Base-by-base conservation (phyloP, 2,888 invertebrate species). In the Torymus aiolomorphi region DNA sequence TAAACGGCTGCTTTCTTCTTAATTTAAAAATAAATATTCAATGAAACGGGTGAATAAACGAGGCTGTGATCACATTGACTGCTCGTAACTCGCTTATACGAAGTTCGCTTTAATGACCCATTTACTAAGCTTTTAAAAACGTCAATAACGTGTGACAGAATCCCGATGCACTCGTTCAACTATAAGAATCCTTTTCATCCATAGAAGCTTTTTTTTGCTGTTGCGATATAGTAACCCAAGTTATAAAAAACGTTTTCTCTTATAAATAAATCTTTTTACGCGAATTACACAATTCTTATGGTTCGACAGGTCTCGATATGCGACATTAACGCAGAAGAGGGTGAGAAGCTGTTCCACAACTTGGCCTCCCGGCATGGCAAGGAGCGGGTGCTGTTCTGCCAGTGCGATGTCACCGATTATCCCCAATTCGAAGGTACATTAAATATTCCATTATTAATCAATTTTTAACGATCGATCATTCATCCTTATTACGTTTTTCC, bases 341-440 rank as follows among this genome's bases (percentile, higher is more conserved):
- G 95, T 13, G 95, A 95, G 85, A 93, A 94, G 86, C 91, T 95
- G 66, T 92, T 93, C 10, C 94, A 94, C 83, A 93, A 93, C 81
- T 90, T 95, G 49, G 92, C 92, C 14, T 91, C 92, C 56, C 94
- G 94, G 87, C 94, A 93, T 86, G 94, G 94, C 62, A 93, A 94
- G 85, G 94, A 94, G 87, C 93, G 93, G 80, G 94, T 95, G 12
- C 91, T 95, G 82, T 95, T 94, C 88, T 95, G 94, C 85, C 94
- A 94, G 71, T 95, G 95, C 86, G 95, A 95, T 87, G 95, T 95
- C 83, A 95, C 95, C 0, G 95, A 95, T 89, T 95, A 95, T 89
- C 93, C 94, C 54, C 95, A 95, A 88, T 95, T 94, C 87, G 95
- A 95, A 92, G 94, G 95, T 95, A 12, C 14, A 85, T 51, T 59